Conservation (phyloP, 2,113 vertebrate species). For the Bubo bubo region DNA sequence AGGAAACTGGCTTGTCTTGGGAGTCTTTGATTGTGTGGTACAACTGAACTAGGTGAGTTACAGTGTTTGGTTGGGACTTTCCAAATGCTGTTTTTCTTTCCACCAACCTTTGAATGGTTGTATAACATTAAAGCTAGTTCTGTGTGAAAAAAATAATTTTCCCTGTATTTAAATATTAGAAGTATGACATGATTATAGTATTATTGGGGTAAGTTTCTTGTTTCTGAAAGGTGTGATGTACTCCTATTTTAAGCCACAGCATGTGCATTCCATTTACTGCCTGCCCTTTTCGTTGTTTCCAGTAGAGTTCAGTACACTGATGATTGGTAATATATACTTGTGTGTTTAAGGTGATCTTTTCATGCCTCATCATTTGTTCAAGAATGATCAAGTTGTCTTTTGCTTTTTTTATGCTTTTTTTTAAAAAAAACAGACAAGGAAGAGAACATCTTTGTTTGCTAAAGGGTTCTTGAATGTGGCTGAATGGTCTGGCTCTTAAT, state of each 20-base stretch:
- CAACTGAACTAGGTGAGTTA: background rate
- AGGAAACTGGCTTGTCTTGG: background rate
- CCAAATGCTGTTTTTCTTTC: background rate
- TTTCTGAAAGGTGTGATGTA: background rate
- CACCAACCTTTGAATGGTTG: fast-evolving
- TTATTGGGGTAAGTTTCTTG: background rate
- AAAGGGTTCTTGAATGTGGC: background rate
- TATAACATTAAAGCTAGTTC: background rate
- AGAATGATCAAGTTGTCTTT: background rate
- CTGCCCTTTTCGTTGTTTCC: background rate
- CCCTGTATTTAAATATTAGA: background rate
- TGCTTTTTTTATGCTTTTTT: background rate
- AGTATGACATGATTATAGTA: background rate
- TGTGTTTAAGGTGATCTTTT: background rate
- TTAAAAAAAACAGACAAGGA: background rate
- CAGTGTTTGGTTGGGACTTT: fast-evolving
- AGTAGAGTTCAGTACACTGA: background rate
- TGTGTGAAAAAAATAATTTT: too few species aligned
- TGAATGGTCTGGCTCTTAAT: background rate
- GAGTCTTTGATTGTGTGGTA: background rate
- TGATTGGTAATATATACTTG: background rate
- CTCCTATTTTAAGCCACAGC: background rate
- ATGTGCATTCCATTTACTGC: background rate
- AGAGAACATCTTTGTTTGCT: background rate
- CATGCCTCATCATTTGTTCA: background rate